Base-by-base conservation (phyloP, 2,888 invertebrate genomes). In the Endotricha flammealis region DNA sequence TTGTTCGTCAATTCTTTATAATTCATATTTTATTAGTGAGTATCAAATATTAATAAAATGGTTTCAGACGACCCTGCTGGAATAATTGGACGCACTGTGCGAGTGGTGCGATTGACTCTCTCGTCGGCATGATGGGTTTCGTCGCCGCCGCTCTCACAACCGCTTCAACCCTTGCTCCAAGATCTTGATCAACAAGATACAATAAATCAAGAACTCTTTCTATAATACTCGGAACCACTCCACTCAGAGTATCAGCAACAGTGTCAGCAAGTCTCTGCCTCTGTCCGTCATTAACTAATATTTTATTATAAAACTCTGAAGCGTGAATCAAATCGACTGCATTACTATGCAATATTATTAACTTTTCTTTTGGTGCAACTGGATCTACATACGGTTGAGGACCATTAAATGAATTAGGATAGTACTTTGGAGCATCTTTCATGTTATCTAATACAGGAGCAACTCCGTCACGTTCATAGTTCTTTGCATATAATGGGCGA, bases 371-470 rank as follows among this genome's bases (percentile, higher is more conserved):
- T 0, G 53, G 45, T 11, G 41, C 31, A 2, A 23, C 36, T 11
- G 39, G 32, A 2, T 23, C 36, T 5, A 30, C 32, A 3, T 32
- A 36, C 0, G 57, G 53, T 17, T 46, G 36, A 2, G 56, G 53
- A 2, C 56, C 56, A 24, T 44, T 48, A 14, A 45, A 54, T 1
- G 51, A 44, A 28, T 56, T 58, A 0, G 50, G 53, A 12, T 33
- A 48, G 32, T 50, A 55, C 12, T 41, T 52, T 3, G 58, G 58
- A 6, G 93, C 93, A 20, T 93, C 94, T 12, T 89, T 91, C 83
- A 95, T 95, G 67, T 96, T 97, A 49, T 93, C 90, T 14, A 83
- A 77, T 3, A 91, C 82, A 22, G 91, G 89, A 83, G 92, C 91
- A 1, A 88, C 80, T 0, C 97, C 75, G 45, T 81, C 76, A 2